Evolutionary conservation across 2,888 invertebrate species (phyloP), one percentile per base, ranked within the genome.

Genomic region (Spicauda simplicius): DNA sequence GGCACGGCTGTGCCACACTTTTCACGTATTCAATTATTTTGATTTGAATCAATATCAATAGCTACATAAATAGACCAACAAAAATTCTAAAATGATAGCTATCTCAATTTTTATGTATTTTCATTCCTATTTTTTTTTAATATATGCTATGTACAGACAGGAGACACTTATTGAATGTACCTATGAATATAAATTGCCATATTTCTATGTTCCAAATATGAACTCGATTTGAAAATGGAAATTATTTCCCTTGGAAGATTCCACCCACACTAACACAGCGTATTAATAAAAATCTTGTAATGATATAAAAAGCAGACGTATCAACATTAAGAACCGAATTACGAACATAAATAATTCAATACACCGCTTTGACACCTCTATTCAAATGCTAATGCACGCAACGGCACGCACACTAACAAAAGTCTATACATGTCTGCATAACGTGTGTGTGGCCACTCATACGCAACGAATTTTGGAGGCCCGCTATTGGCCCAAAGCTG

Each of bases 401-500:
- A 50, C 18, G 18, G n/a, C 81, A 70, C 82, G 81, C 78, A 81
- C 79, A 76, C 48, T 6, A 8, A 71, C 53, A 69, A 54, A 33
- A 66, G 64, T 57, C 50, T 64, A 61, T 56, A 41, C 62, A 64
- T 70, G 30, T 12, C 20, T 80, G 89, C 89, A 85, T 85, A 25
- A 87, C 78, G 80, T 86, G 87, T 89, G 79, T 82, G 5, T 78
- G 82, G 79, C 90, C 90, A 90, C 90, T 91, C 90, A 64, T 71
- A 73, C 77, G 77, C 77, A 77, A 67, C 63, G 37, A 65, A 67
- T 69, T 71, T 80, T 73, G 75, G 68, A 66, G 72, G 72, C 72
- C 55, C 71, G 59, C 74, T 71, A 89, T 89, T 89, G 88, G 88
- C 71, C 70, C 72, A 60, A 68, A 69, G 58, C 60, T 58, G 70